Evolutionary conservation across 2,113 vertebrate species (phyloP).

Genomic region (Pyxicephalus adspersus): DNA sequence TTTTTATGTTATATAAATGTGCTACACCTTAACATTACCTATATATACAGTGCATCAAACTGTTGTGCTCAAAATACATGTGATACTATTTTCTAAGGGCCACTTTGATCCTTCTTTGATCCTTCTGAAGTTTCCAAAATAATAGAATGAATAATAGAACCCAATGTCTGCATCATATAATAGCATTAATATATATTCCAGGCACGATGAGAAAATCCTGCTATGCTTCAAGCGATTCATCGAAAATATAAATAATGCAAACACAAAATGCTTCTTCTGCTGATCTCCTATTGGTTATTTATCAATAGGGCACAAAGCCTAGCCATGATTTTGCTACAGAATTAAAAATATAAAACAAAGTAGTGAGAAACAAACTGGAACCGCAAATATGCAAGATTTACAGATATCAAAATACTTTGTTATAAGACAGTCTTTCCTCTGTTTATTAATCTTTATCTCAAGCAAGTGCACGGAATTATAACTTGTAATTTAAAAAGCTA

Average conservation of each 20-base stretch:
- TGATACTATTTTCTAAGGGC: neutral
- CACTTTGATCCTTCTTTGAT: too few species aligned
- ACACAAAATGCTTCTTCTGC: neutral
- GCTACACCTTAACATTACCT: too few species aligned
- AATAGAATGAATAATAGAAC: neutral
- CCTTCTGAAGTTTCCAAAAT: neutral
- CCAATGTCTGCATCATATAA: neutral
- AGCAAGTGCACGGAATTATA: too few species aligned
- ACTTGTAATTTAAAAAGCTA: too few species aligned
- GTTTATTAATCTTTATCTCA: too few species aligned
- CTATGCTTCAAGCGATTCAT: slow-evolving; percentile 30
- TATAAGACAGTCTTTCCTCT: too few species aligned
- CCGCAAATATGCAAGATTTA: too few species aligned
- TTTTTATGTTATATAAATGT: too few species aligned
- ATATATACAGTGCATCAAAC: too few species aligned
- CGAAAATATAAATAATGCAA: slow-evolving; percentile 43
- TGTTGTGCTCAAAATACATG: too few species aligned
- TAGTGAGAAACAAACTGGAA: neutral
- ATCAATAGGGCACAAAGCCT: neutral
- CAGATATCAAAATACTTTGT: too few species aligned
- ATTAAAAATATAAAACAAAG: neutral
- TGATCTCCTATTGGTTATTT: neutral
- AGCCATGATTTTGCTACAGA: neutral
- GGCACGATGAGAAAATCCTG: slow-evolving; percentile 5
- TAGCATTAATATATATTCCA: slow-evolving; percentile 35